phyloP scores from a whole-genome alignment of 2,888 invertebrate species.

The Lymantria dispar region DNA sequence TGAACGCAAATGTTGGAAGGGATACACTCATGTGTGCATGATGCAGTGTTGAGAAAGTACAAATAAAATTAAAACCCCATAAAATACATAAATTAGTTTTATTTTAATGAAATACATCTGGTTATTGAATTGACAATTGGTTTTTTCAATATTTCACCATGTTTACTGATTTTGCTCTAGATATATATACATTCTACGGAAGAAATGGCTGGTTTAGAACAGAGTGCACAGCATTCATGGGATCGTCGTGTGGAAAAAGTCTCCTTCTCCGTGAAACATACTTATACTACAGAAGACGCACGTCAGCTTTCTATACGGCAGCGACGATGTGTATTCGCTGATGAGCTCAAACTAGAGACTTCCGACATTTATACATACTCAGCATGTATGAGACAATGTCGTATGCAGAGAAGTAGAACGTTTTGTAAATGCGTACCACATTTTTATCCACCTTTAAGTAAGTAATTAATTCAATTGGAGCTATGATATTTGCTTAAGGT shows the following conservation, averaged over 20 bases:
- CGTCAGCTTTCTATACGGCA: constrained; percentile 85
- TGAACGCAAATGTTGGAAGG: too few relatives aligned
- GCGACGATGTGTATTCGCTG: constrained; percentile 87
- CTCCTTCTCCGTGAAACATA: constrained; percentile 87
- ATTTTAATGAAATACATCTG: too few relatives aligned
- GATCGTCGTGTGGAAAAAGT: constrained; percentile 83
- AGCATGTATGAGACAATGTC: constrained; percentile 88
- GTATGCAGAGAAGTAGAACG: constrained; percentile 84
- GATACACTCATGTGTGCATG: too few relatives aligned
- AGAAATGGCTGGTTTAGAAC: constrained; percentile 86
- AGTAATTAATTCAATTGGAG: constrained; percentile 25
- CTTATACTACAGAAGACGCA: constrained; percentile 89
- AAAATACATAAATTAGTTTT: too few relatives aligned
- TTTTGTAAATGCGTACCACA: constrained; percentile 88
- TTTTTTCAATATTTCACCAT: neutral
- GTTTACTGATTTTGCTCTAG: constrained; percentile 31
- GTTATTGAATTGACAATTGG: neutral
- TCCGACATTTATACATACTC: constrained; percentile 86
- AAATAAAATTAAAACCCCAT: too few relatives aligned
- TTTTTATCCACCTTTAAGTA: constrained; percentile 85
- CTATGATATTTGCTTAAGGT: too few relatives aligned
- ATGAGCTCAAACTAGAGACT: constrained; percentile 85
- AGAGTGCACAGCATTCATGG: constrained; percentile 88
- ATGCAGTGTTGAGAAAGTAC: too few relatives aligned
- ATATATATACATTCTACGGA: constrained; percentile 86